Conservation (phyloP, 2,888 invertebrate species). For the Perdita meconis region DNA sequence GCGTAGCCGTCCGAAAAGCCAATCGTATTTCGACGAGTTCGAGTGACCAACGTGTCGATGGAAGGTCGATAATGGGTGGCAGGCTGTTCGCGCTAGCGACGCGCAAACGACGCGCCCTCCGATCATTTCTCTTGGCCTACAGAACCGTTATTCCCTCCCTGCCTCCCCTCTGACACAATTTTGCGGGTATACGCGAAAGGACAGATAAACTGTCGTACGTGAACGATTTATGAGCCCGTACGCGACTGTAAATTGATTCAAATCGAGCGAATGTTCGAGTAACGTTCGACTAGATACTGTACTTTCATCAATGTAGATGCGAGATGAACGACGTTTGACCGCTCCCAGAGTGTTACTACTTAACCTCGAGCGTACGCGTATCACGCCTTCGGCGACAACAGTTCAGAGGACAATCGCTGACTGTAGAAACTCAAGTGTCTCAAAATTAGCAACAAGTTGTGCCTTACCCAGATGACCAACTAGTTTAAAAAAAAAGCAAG, state of each 20-base stretch:
- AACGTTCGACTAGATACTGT: neutral
- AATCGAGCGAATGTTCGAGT: conserved; percentile 26
- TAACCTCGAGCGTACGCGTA: no score
- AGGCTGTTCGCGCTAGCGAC: conserved; percentile 41
- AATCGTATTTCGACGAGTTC: conserved; percentile 58
- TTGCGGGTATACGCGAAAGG: conserved; percentile 34
- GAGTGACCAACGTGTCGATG: conserved; percentile 59
- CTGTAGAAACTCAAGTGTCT: no score
- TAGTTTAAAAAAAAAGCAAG: no score
- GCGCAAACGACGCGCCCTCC: conserved; percentile 47
- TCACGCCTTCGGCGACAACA: no score
- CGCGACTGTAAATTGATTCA: conserved; percentile 29
- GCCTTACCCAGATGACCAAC: no score
- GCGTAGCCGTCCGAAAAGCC: conserved; percentile 38
- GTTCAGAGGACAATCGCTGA: no score
- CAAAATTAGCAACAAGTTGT: no score
- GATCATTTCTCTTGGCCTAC: conserved; percentile 52
- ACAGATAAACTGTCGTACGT: conserved; percentile 37
- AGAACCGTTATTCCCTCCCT: conserved; percentile 13
- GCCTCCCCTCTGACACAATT: neutral
- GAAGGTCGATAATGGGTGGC: conserved; percentile 60
- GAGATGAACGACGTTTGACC: conserved; percentile 6
- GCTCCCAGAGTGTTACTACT: neutral
- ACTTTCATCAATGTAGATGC: neutral
- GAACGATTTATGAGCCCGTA: conserved; percentile 33